Evolutionary conservation across 2,797 vertebrate genomes (phyloP), one percentile per base, ranked within the genome.

Genomic region (Hoplostethus mediterraneus): DNA sequence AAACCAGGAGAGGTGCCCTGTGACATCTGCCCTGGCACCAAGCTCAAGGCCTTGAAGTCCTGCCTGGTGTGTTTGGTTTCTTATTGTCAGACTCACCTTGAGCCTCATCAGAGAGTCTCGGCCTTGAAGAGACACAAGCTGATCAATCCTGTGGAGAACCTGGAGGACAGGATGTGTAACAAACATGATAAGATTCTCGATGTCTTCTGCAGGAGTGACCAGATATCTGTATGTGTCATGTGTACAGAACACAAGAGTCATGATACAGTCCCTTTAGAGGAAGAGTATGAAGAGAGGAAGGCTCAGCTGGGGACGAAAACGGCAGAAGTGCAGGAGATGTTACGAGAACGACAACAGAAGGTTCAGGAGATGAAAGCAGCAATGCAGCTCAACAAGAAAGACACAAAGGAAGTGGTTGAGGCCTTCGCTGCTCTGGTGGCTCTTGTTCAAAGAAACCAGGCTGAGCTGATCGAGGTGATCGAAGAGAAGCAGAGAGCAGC

Each of bases 21-120:
- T 66, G 87, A 92, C 67, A 31, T 6, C 51, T 90, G 87, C 60
- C 16, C 28, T 17, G 76, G 2, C 6, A 61, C 11, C 5, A 79
- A 70, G 16, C 1, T 58, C 16, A 84, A 55, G 69, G 87, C 91
- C 10, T n/a, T 16, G 3, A 83, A 90, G 77, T 88, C 89, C 16
- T 91, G 89, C 49, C 59, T 90, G 74, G 79, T 83, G 25, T 91
- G 90, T 59, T 44, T 90, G 73, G 13, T 65, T 0, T 90, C 87
- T 2, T 89, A 63, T 3, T 90, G 88, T 2, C 51, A 87, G 16
- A 64, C 16, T 16, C 90, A 91, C 54, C 38, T 90, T 0, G 78
- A 88, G 42, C 74, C 47, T 66, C 88, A 92, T 63, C 62, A 9
- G 14, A 82, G 47, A 76, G 79, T 88, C 7, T 17, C 59, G 0